Evolutionary conservation across 2,797 vertebrate species (phyloP).

Genomic region (Sciurus vulgaris): DNA sequence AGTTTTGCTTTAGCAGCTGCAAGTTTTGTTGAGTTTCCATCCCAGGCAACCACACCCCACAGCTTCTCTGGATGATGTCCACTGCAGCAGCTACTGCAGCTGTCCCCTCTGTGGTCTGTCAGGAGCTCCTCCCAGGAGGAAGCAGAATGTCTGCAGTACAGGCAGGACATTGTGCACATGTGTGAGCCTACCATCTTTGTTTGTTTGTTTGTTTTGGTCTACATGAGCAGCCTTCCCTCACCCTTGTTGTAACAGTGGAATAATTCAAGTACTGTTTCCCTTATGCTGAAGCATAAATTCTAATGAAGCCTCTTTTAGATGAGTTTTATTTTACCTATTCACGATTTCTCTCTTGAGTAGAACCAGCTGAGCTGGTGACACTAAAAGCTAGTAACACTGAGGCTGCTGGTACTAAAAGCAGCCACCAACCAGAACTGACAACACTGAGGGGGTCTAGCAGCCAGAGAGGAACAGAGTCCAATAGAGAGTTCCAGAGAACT

Average conservation of each 20-base stretch:
- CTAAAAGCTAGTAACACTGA: not conserved
- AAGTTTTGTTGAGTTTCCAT: not conserved
- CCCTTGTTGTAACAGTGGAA: not conserved
- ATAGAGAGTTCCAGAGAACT: not conserved
- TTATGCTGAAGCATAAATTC: not conserved
- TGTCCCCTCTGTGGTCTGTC: not conserved
- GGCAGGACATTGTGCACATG: not conserved
- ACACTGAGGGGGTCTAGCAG: too few species aligned
- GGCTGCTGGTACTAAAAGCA: too few species aligned
- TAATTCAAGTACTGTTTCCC: not conserved
- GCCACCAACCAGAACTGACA: too few species aligned
- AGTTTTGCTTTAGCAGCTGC: not conserved
- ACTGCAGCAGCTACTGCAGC: too few species aligned
- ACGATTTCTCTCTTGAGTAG: not conserved
- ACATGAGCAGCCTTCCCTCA: not conserved
- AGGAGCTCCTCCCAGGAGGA: not conserved
- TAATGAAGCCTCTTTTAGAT: not conserved
- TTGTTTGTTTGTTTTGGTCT: too few species aligned
- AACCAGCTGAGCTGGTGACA: not conserved
- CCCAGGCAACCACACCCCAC: not conserved
- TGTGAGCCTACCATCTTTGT: not conserved
- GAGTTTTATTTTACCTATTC: not conserved
- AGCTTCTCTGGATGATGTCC: not conserved
- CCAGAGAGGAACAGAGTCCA: not conserved
- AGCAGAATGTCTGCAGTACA: not conserved